Evolutionary conservation across 2,888 invertebrate genomes (phyloP), one percentile per base, ranked within the genome.

Genomic region (Stegana nigrithorax): DNA sequence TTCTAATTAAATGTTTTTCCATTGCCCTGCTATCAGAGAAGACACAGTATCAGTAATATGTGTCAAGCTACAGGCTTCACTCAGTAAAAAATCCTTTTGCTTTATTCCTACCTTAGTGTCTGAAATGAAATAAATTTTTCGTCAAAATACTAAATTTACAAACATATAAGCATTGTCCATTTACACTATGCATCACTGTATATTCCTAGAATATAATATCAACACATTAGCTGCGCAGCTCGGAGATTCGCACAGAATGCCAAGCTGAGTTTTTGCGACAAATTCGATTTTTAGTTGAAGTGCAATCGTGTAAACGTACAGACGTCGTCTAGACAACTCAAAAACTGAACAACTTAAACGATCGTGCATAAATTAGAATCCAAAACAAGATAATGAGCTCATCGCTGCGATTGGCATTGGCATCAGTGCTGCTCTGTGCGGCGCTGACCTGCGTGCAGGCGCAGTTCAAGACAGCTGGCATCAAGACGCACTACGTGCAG

Each of bases 381-480:
- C n/a, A n/a, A n/a, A 21, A 21, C 53, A 19, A 32, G 53, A n/a
- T n/a, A n/a, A 75, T 75, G 75, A 75, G 68, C 53, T 78, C 75
- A 79, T 73, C 70, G 60, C 25, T 29, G 10, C 12, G 10, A 39
- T 66, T 65, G 62, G 47, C 66, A 42, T 6, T 70, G 17, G 27
- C 50, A 4, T 21, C 66, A 32, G 61, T 55, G 7, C 12, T 59
- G 45, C 56, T 36, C 55, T 79, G 36, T 36, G 36, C 36, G 68
- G 19, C 44, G 66, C 19, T 63, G 53, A 23, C 45, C 7, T 12
- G 10, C 6, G 67, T 55, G 12, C 68, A 71, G 19, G 78, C 75
- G 12, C 82, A 82, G 63, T 74, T 69, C 27, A 82, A 82, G 62
- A 82, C 81, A 21, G 66, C 74, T 2, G 83, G 83, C 66, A 82